These are phyloP conservation scores for Liopterus haemorrhoidalis DNA, from an alignment of 2,888 invertebrate genomes.

Conservation along the genomic window DNA sequence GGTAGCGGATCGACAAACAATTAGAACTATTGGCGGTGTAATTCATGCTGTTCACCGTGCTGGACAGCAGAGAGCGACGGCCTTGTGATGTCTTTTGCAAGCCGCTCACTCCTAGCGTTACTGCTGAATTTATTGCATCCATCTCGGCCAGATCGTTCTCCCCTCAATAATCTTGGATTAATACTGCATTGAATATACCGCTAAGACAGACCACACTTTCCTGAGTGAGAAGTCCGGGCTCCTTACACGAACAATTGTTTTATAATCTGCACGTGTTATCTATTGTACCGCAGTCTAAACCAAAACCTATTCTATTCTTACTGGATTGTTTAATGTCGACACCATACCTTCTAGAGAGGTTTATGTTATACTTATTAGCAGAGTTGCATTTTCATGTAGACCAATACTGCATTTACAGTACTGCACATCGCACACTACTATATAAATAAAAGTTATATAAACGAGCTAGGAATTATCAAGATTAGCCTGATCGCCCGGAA, in stretches of 20 bases:
- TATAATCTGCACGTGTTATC: background rate
- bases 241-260: constrained; percentile 1
- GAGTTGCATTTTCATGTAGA: constrained; percentile 13
- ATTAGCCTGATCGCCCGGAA: constrained; percentile 33
- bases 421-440: constrained; percentile 20
- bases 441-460: constrained; percentile 30
- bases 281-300: background rate
- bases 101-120: constrained; percentile 5
- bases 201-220: background rate
- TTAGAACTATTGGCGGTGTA: constrained; percentile 41
- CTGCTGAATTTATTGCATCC: constrained; percentile 27
- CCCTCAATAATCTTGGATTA: constrained; percentile 36
- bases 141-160: constrained; percentile 27
- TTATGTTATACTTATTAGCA: no score
- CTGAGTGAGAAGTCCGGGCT: background rate
- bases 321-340: no score
- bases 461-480: constrained; percentile 33
- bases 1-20: constrained; percentile 40
- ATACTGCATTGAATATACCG: constrained; percentile 19
- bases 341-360: no score
- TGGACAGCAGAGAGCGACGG: constrained; percentile 22
- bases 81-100: background rate
- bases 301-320: constrained; percentile 2
- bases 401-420: constrained; percentile 14
- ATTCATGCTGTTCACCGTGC: constrained; percentile 41